These are phyloP conservation scores for Misgurnus mizolepis DNA, from an alignment of 2,113 vertebrate genomes.

Conservation along the genomic window DNA sequence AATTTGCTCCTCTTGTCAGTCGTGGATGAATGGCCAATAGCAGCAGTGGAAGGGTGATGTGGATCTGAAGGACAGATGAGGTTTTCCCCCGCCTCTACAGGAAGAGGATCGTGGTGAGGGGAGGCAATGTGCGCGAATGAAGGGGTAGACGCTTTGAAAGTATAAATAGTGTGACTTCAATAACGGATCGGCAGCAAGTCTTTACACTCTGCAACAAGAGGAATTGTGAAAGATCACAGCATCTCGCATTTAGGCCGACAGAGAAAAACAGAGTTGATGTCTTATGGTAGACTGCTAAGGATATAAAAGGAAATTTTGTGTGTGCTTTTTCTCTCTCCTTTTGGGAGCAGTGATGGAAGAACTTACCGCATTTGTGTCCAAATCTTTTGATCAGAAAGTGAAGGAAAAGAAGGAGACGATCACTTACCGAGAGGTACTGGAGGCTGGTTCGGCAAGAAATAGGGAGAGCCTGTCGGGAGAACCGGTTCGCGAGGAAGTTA, in stretches of 20 bases:
- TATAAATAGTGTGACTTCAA: constrained; percentile 98
- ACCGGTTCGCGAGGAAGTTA: constrained; percentile 83
- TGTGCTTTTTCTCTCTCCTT: constrained; percentile 43
- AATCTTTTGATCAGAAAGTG: constrained; percentile 97
- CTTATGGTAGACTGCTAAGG: constrained; percentile 77
- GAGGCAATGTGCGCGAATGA: constrained; percentile 92
- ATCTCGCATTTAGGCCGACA: constrained; percentile 71
- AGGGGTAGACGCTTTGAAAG: constrained; percentile 90
- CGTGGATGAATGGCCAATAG: constrained; percentile 86
- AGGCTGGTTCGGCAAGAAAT: constrained; percentile 85
- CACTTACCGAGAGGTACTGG: constrained; percentile 94
- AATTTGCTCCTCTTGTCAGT: constrained; percentile 92
- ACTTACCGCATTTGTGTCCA: constrained; percentile 96
- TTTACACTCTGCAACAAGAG: constrained; percentile 82
- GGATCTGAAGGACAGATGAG: constrained; percentile 66
- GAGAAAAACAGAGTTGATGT: constrained; percentile 79
- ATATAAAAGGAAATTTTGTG: constrained; percentile 53
- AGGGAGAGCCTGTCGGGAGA: constrained; percentile 82
- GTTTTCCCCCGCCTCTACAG: constrained; percentile 60
- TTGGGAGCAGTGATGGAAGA: constrained; percentile 88
- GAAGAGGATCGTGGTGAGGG: constrained; percentile 82
- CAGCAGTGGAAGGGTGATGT: constrained; percentile 64
- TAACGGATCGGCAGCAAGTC: constrained; percentile 86
- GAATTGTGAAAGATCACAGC: constrained; percentile 81
- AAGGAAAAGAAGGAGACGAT: constrained; percentile 97